Percentiles rank a stretch among this genome's conserved stretches.
Evolutionary conservation across 2,113 vertebrate genomes (phyloP).

Genomic region (Onychostruthus taczanowskii): DNA sequence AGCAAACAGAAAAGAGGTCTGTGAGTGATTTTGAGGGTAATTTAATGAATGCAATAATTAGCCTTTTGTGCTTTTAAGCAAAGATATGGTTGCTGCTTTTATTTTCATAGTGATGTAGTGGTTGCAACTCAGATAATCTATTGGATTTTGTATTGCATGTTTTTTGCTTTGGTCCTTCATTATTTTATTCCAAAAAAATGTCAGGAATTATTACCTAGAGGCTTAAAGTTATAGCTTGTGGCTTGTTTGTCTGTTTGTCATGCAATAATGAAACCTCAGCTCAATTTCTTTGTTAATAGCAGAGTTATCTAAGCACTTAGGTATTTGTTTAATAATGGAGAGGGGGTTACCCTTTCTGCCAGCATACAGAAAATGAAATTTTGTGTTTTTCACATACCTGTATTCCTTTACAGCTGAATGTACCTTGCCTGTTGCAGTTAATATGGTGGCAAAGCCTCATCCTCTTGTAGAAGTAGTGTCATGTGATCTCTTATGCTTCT

Average conservation of each 20-base stretch:
- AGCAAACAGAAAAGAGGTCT: neutral
- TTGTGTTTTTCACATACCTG: neutral
- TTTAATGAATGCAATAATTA: neutral
- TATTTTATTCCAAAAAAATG: constrained; percentile 3
- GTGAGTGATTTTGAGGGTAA: neutral
- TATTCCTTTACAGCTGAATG: neutral
- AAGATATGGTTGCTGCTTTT: neutral
- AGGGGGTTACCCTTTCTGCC: neutral
- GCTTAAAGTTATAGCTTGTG: neutral
- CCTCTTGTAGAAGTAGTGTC: neutral
- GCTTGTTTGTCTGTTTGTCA: neutral
- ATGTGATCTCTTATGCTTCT: neutral
- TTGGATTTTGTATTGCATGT: neutral
- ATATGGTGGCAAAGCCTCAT: neutral
- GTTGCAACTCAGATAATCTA: neutral
- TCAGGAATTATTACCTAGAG: constrained; percentile 37
- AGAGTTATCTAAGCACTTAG: neutral
- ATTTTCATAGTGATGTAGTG: neutral
- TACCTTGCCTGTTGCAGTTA: neutral
- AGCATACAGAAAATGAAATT: neutral
- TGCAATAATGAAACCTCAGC: neutral
- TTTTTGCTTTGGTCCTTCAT: neutral
- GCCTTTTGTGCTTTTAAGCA: neutral
- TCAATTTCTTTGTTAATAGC: neutral
- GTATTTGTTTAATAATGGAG: neutral